Percentiles rank a stretch among this genome's conserved stretches.
Conservation (phyloP, 1,140 invertebrate species). For the Caenorhabditis inopinata region DNA sequence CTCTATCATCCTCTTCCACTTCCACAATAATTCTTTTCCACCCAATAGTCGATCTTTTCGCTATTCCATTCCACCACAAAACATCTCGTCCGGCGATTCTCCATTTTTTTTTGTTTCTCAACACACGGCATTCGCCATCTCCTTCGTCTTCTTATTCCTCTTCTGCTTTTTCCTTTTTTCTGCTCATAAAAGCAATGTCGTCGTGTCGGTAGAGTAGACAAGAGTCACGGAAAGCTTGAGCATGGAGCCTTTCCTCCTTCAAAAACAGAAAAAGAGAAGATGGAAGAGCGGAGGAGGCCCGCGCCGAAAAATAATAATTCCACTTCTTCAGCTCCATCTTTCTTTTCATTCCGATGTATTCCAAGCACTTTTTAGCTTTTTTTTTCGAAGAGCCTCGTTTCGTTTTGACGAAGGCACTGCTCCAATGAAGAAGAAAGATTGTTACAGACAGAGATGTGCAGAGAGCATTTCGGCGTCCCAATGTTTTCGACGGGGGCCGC, state of each 20-base stretch:
- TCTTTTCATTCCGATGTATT: neutral
- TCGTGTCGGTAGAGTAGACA: conserved; percentile 6
- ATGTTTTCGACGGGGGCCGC: neutral
- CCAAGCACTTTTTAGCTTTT: conserved; percentile 5
- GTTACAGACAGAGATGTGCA: neutral
- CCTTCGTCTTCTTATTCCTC: neutral
- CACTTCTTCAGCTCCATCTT: neutral
- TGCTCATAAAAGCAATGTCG: conserved; percentile 32
- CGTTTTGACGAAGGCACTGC: neutral
- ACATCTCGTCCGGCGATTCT: neutral
- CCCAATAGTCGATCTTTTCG: neutral
- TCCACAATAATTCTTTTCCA: neutral
- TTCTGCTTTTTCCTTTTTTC: neutral
- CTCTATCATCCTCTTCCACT: neutral
- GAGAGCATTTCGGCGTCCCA: conserved; percentile 7
- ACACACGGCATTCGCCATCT: conserved; percentile 10
- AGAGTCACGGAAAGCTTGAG: conserved; percentile 14
- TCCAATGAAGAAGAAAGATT: neutral
- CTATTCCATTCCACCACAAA: neutral
- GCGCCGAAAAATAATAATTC: conserved; percentile 26
- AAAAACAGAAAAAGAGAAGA: neutral
- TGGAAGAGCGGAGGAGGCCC: neutral
- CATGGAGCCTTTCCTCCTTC: neutral
- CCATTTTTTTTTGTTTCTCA: neutral
- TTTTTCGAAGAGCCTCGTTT: neutral